Conservation (phyloP, 1,140 invertebrate genomes). For the Caenorhabditis latens region DNA sequence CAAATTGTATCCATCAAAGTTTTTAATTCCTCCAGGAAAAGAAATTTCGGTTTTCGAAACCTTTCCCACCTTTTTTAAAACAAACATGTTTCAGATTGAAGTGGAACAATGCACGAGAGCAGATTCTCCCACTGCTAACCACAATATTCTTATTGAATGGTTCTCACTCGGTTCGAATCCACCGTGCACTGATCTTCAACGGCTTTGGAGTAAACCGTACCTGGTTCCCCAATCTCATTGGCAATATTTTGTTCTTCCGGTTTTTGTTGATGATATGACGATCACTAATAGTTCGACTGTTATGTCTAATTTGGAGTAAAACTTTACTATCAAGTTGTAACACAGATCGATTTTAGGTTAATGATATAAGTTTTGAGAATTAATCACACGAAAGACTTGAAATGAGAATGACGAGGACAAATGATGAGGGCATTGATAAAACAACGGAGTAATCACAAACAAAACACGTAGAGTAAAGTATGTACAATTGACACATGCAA, state of each 20-base stretch:
- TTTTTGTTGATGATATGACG: neutral
- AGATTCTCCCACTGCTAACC: neutral
- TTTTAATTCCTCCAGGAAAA: slow-evolving; percentile 30
- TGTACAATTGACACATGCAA: neutral
- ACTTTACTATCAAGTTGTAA: neutral
- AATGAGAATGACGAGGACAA: neutral
- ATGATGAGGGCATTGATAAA: neutral
- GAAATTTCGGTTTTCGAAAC: neutral
- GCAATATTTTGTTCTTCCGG: slow-evolving; percentile 49
- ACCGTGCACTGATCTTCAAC: neutral
- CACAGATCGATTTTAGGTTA: neutral
- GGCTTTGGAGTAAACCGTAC: slow-evolving; percentile 41
- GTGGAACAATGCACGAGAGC: slow-evolving; percentile 35
- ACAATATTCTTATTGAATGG: slow-evolving; percentile 43
- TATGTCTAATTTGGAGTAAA: neutral
- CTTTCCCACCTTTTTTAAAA: neutral
- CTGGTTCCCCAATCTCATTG: slow-evolving; percentile 13
- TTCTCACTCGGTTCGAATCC: slow-evolving; percentile 16
- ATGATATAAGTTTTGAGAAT: neutral
- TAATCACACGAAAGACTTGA: slow-evolving; percentile 9
- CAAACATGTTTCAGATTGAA: neutral
- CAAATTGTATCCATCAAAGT: slow-evolving; percentile 30
- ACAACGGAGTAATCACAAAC: neutral
- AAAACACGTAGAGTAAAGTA: neutral
- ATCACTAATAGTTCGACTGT: neutral